Percentiles rank a stretch among this genome's conserved stretches.
These are phyloP conservation scores for Podarcis muralis DNA, from an alignment of 2,113 vertebrate species.

Conservation along the genomic window DNA sequence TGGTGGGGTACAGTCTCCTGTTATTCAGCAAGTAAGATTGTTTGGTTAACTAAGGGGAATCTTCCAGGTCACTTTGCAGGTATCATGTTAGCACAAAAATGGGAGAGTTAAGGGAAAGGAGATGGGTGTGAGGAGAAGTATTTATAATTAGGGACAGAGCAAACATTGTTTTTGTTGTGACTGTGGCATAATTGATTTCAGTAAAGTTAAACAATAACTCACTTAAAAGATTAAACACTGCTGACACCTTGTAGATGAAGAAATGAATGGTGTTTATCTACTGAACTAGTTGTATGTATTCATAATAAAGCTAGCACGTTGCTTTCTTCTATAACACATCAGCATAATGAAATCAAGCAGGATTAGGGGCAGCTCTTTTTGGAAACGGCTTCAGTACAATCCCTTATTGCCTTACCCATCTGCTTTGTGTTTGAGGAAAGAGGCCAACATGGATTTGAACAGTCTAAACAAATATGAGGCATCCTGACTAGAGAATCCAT, in stretches of 20 bases:
- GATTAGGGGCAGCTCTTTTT: neutral
- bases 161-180: neutral
- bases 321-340: neutral
- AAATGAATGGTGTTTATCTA: neutral
- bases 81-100: neutral
- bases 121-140: neutral
- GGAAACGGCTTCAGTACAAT: neutral
- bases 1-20: slow-evolving; percentile 92
- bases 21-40: slow-evolving; percentile 93
- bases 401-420: neutral
- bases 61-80: neutral
- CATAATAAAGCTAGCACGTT: neutral
- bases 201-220: neutral
- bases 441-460: neutral
- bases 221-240: neutral
- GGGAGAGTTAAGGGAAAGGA: neutral
- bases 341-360: neutral
- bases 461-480: neutral
- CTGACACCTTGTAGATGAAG: neutral
- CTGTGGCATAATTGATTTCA: neutral
- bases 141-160: neutral
- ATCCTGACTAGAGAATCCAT: neutral
- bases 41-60: neutral
- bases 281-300: neutral
- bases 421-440: neutral